phyloP scores from a whole-genome alignment of 2,797 vertebrate genomes.

The Myripristis murdjan region DNA sequence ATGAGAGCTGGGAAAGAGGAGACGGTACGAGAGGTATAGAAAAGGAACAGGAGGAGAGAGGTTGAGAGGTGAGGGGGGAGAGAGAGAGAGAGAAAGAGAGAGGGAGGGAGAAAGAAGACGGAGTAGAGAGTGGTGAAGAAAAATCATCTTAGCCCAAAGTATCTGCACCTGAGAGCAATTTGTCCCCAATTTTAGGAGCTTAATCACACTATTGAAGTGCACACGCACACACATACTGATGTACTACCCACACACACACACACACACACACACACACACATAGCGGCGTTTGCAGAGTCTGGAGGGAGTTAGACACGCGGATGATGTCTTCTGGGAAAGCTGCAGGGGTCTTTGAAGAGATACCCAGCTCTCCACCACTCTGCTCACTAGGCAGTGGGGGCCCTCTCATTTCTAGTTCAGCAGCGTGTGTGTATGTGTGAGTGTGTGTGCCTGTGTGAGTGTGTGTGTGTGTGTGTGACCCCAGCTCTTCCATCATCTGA shows the following conservation, averaged over 20 bases:
- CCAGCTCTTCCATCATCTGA: conserved; percentile 61
- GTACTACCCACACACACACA: conserved; percentile 14
- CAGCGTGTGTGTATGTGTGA: conserved; percentile 24
- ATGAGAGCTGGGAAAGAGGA: conserved; percentile 50
- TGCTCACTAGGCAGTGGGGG: conserved; percentile 61
- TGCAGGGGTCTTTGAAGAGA: conserved; percentile 83
- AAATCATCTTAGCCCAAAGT: conserved; percentile 76
- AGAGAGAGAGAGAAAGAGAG: background rate
- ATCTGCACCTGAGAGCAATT: conserved; percentile 86
- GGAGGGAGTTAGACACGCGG: conserved; percentile 82
- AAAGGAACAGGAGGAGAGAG: conserved; percentile 1
- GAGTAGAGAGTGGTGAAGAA: conserved; percentile 49
- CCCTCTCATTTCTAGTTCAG: conserved; percentile 55
- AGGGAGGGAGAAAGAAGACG: conserved; percentile 25
- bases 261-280: conserved; percentile 21
- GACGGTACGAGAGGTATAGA: conserved; percentile 16
- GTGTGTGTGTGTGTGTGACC: conserved; percentile 19
- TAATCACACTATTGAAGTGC: conserved; percentile 78
- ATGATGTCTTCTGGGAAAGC: conserved; percentile 84
- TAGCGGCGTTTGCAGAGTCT: conserved; percentile 59
- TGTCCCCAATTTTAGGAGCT: conserved; percentile 82
- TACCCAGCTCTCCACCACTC: conserved; percentile 67
- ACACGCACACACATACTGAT: conserved; percentile 34
- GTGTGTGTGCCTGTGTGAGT: conserved; percentile 24
- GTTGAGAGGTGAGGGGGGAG: background rate